Base-by-base conservation (phyloP, 2,888 invertebrate species). In the Cryptops parisi region DNA sequence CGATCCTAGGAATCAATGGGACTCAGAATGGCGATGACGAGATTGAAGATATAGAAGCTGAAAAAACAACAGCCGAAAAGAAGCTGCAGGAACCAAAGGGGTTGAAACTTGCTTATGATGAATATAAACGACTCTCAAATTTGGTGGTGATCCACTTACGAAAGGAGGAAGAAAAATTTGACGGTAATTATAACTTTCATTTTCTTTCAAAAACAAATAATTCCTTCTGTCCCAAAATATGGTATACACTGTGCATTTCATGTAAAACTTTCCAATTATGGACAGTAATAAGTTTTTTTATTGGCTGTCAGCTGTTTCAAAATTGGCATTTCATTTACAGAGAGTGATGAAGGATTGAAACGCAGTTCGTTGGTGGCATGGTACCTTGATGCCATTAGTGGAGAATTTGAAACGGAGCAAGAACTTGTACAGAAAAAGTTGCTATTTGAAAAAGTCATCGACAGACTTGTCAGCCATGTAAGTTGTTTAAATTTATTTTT, bases 401-500 rank as follows among this genome's bases (percentile, higher is more conserved):
- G 82, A 56, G 82, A 86, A 63, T 84, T 97, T 56, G 93, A 97
- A 63, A 78, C 80, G 1, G 96, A 97, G 67, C 85, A 86, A 21
- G 94, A 97, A 62, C 72, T 96, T 33, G 68, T 91, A 1, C 84
- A 90, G 63, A 79, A 83, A 64, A 96, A 93, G 71, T 79, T 80
- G 15, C 72, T 97, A 23, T 82, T 93, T 23, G 93, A 96, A 67
- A 94, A 93, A 73, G 85, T 98, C 54, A 81, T 98, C 53, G 89
- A 94, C 67, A 76, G 96, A 54, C 78, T 94, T 23, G 84, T 86
- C 65, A 83, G 84, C 67, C 82, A 83, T 63, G 84, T 84, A 69
- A 74, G 81, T 75, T 19, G n/a, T n/a, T 50, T 12, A 12, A 33
- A 9, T 33, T 12, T 9, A 12, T 12, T 15, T 33, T 33, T 33